Evolutionary conservation across 2,797 vertebrate genomes (phyloP), one percentile per base, ranked within the genome.

Genomic region (Danio tinwini): DNA sequence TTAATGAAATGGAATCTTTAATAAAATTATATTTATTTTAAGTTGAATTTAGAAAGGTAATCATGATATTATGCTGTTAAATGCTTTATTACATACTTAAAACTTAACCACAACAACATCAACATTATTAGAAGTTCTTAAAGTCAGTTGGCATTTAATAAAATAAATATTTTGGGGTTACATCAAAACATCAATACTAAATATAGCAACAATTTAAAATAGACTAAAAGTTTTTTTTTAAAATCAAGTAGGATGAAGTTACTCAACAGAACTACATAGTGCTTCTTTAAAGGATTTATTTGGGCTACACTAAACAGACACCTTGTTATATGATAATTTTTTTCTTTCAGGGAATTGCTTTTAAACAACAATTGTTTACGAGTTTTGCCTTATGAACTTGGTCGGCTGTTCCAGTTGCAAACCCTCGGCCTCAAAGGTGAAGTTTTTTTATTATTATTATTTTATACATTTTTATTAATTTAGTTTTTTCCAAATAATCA

Each of bases 341-440:
- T 52, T 1, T 1, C 62, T 71, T 88, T 62, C 92, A 99, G 98
- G 97, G 98, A 99, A 96, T 96, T 99, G 94, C 96, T 98, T 96
- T 98, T 99, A 95, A 99, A 99, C 95, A 97, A 99, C 96, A 99
- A 99, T 96, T 95, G 98, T 92, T 94, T 99, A 95, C 95, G 97
- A 94, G 97, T 98, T 96, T 96, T 99, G 94, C 98, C 98, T 95
- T 99, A 98, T 72, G 98, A 99, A 95, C 97, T 99, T 90, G 98
- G 98, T 89, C 95, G 97, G 89, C 96, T 99, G 90, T 99, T 99
- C 94, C 96, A 96, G 94, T 92, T 99, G 85, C 97, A 99, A 92
- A 98, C 95, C 83, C 92, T 99, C 82, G 98, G 98, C 85, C 96
- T 99, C 73, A 99, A 99, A 98, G 98, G 98, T 92, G 44, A 87